phyloP scores from a whole-genome alignment of 1,140 invertebrate genomes.

The Listronotus bonariensis region DNA sequence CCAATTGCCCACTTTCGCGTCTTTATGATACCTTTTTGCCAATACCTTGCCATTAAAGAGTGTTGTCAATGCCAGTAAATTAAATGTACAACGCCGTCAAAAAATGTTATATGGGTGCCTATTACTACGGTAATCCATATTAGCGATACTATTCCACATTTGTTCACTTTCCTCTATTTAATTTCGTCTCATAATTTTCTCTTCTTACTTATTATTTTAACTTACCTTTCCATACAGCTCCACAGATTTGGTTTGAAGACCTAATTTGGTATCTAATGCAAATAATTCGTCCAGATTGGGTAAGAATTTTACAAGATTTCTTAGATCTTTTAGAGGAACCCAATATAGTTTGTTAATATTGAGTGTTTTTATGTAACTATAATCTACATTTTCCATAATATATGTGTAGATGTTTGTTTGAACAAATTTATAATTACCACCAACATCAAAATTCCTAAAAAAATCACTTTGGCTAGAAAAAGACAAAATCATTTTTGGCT shows the following conservation, averaged over 20 bases:
- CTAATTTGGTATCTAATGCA: conserved; percentile 36
- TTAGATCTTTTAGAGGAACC: conserved; percentile 26
- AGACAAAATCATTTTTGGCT: no score
- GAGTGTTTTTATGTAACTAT: conserved; percentile 25
- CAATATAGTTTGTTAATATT: conserved; percentile 40
- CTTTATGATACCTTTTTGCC: no score
- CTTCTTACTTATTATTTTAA: neutral
- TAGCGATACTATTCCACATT: no score
- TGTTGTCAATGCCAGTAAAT: no score
- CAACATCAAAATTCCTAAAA: conserved; percentile 29
- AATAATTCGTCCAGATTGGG: conserved; percentile 31
- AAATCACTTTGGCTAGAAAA: no score
- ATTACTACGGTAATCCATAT: no score
- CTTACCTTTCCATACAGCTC: conserved; percentile 32
- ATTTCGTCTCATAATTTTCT: no score
- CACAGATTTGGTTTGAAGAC: conserved; percentile 21
- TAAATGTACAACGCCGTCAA: no score
- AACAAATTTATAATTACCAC: conserved; percentile 23
- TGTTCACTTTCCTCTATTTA: no score
- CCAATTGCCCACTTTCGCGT: no score
- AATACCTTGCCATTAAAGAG: no score
- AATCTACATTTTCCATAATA: conserved; percentile 19
- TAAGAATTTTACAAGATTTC: conserved; percentile 27
- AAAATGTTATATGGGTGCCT: no score
- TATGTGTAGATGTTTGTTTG: conserved; percentile 10